Evolutionary conservation across 2,113 vertebrate species (phyloP), one percentile per base, ranked within the genome.

Genomic region (Promerops cafer): DNA sequence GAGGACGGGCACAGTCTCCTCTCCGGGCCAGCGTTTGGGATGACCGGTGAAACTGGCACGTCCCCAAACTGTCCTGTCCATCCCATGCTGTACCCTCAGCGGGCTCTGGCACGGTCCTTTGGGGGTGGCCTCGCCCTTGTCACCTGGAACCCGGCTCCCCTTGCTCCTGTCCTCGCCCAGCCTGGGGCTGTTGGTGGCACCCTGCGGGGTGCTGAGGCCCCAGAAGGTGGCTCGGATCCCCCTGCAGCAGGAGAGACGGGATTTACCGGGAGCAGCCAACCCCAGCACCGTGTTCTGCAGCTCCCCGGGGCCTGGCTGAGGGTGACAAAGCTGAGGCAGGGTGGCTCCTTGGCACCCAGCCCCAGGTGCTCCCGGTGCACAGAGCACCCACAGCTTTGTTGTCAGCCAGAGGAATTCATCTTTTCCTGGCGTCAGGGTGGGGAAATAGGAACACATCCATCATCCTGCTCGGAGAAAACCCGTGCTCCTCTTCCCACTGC

Each of bases 21-120:
- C n/a, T 31, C 14, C 61, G 45, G 72, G 49, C 22, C 54, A 6
- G 18, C 1, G 0, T 42, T 35, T 21, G 31, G 31, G 60, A 12
- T 5, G 5, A 19, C 2, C 16, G 9, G 4, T 18, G 15, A 26
- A 33, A 50, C 4, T 7, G 27, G 0, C 19, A 1, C 0, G 4
- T 65, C 60, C 68, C 65, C 45, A 45, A 11, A 7, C 5, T 39
- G 23, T 56, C 18, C 2, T 6, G 59, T 17, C 52, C 89, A 18
- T 31, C 31, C 63, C 53, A 4, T 0, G 1, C 30, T 35, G 59
- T 10, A 0, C 39, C 10, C 47, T 11, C 69, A 16, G 21, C 3
- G 11, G 16, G 19, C 13, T 35, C 44, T 21, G 0, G 0, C 10
- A 6, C 17, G 12, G 11, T 11, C 1, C 1, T 9, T 5, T 2